These are phyloP conservation scores for Euzetes globulus DNA, from an alignment of 2,888 invertebrate genomes.

Conservation along the genomic window DNA sequence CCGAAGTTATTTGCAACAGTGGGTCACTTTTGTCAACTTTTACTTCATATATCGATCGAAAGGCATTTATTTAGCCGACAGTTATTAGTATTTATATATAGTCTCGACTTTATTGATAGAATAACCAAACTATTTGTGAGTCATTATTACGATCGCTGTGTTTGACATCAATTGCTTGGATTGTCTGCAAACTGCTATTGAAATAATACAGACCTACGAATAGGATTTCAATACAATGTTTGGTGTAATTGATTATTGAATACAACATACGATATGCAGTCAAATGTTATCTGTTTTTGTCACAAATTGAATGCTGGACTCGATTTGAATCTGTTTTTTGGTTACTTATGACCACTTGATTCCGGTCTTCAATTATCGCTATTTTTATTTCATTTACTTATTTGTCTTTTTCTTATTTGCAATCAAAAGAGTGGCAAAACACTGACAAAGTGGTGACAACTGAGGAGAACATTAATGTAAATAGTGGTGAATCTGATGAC, in stretches of 20 bases:
- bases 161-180: slow-evolving; percentile 17
- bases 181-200: background rate
- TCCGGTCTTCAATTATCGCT: background rate
- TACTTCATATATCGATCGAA: background rate
- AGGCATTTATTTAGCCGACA: background rate
- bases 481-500: slow-evolving; percentile 13
- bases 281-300: slow-evolving; percentile 20
- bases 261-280: background rate
- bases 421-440: background rate
- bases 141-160: background rate
- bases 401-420: background rate
- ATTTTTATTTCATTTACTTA: background rate
- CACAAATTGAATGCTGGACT: slow-evolving; percentile 6
- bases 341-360: slow-evolving; percentile 21
- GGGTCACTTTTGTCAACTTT: background rate
- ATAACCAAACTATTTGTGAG: background rate
- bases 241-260: slow-evolving; percentile 17
- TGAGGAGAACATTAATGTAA: background rate
- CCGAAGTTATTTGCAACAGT: background rate
- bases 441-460: background rate
- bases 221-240: slow-evolving; percentile 10
- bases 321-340: background rate
- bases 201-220: slow-evolving; percentile 22
- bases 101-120: slow-evolving; percentile 21
- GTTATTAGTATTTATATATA: slow-evolving; percentile 7